Evolutionary conservation across 2,888 invertebrate genomes (phyloP).

Genomic region (Calameuta idolon): DNA sequence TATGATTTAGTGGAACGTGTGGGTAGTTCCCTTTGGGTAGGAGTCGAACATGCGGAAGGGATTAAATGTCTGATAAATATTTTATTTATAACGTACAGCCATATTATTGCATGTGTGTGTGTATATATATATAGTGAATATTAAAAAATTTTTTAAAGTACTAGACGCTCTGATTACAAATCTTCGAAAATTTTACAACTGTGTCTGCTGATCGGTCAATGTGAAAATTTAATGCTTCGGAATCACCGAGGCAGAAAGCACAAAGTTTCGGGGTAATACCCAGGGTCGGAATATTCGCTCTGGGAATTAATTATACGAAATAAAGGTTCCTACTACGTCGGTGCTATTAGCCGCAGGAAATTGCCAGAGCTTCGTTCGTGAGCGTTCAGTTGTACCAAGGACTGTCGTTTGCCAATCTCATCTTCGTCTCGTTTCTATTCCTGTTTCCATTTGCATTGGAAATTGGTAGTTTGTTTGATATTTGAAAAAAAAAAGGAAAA

Average conservation of each 20-base stretch:
- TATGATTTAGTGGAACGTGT: neutral
- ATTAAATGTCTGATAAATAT: neutral
- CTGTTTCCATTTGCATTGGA: neutral
- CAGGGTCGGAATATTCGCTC: constrained; percentile 30
- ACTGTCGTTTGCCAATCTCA: neutral
- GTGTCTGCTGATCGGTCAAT: neutral
- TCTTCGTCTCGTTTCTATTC: neutral
- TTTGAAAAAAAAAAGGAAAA: neutral
- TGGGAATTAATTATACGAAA: constrained; percentile 63
- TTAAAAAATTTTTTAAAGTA: too few relatives aligned
- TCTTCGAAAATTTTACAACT: neutral
- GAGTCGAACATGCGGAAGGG: neutral
- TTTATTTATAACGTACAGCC: neutral
- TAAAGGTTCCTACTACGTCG: constrained; percentile 52
- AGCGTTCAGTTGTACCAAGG: neutral
- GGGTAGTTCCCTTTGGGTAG: neutral
- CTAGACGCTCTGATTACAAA: neutral
- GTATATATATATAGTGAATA: too few relatives aligned
- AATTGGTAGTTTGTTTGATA: neutral
- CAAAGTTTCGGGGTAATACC: neutral
- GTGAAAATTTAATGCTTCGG: neutral
- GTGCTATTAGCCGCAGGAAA: constrained; percentile 64
- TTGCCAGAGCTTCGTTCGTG: constrained; percentile 49
- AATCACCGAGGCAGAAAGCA: neutral
- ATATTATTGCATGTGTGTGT: neutral